A percentile compares a stretch with the other conserved stretches of the same genome.
Conservation (phyloP, 2,888 invertebrate genomes). For the Protophormia terraenovae region DNA sequence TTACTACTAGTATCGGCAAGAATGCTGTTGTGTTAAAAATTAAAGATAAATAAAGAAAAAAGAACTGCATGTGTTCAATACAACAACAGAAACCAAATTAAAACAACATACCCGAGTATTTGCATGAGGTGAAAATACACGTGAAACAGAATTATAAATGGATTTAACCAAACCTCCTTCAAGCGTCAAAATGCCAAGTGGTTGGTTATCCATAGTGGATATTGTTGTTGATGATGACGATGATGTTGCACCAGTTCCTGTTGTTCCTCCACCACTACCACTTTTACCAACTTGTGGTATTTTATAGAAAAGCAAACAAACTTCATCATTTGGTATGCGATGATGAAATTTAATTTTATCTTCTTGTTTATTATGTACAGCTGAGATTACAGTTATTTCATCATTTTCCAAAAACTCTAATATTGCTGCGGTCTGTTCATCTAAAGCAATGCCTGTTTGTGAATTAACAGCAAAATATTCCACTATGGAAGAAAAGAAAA, state of each 20-base stretch:
- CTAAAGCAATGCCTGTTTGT: constrained; percentile 75
- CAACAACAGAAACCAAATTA: not conserved
- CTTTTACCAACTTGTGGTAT: constrained; percentile 78
- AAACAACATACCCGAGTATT: constrained; percentile 76
- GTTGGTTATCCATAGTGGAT: constrained; percentile 71
- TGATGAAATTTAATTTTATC: constrained; percentile 81
- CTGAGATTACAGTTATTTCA: constrained; percentile 81
- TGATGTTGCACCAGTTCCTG: constrained; percentile 39
- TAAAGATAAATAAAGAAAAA: constrained; percentile 32
- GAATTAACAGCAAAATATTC: constrained; percentile 78
- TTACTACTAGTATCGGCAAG: not conserved
- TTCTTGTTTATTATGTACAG: constrained; percentile 79
- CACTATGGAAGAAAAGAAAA: constrained; percentile 71
- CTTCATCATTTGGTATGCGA: constrained; percentile 80
- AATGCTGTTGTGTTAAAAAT: not conserved
- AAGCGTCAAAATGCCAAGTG: constrained; percentile 81
- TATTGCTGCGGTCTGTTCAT: constrained; percentile 79
- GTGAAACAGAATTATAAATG: constrained; percentile 82
- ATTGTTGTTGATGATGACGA: constrained; percentile 20
- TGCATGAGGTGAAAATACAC: constrained; percentile 81
- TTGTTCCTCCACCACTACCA: constrained; percentile 7
- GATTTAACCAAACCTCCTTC: constrained; percentile 82
- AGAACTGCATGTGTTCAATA: not conserved
- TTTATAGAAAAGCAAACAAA: constrained; percentile 81
- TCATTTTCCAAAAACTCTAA: constrained; percentile 82